Conservation (phyloP, 2,797 vertebrate species). For the Sebastes dallii region DNA sequence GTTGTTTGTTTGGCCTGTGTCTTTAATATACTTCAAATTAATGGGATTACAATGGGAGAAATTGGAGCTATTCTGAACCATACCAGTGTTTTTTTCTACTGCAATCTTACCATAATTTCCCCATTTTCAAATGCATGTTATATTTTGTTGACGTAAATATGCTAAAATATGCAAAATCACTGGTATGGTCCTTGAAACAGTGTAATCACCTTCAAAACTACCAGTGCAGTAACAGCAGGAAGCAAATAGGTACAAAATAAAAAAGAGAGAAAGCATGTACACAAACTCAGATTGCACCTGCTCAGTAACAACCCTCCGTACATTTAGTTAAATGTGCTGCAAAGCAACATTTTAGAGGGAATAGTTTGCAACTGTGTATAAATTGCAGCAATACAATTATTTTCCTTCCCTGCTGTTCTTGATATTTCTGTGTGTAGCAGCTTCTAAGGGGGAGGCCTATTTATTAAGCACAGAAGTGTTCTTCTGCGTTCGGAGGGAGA, state of each 20-base stretch:
- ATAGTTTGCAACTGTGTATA: background rate
- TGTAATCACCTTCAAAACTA: background rate
- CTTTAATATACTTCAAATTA: background rate
- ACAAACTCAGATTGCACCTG: background rate
- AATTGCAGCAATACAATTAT: background rate
- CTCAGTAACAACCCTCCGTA: background rate
- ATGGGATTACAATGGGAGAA: no score
- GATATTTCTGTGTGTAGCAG: background rate
- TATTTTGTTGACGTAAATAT: background rate
- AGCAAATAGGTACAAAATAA: background rate
- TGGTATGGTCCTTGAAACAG: background rate
- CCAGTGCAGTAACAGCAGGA: background rate
- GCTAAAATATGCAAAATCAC: background rate
- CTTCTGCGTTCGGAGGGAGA: conserved; percentile 18
- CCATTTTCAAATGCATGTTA: background rate
- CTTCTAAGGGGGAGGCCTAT: background rate
- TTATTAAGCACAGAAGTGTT: conserved; percentile 31
- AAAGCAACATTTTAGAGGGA: background rate
- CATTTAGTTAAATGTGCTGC: background rate
- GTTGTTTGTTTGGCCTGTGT: background rate
- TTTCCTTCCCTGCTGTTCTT: background rate
- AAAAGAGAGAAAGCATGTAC: background rate
- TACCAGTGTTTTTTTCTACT: background rate
- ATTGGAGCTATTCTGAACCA: no score
- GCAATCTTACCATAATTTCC: background rate